A percentile compares a stretch with the other conserved stretches of the same genome.
Evolutionary conservation across 2,113 vertebrate species (phyloP).

Genomic region (Pseudopipra pipra): DNA sequence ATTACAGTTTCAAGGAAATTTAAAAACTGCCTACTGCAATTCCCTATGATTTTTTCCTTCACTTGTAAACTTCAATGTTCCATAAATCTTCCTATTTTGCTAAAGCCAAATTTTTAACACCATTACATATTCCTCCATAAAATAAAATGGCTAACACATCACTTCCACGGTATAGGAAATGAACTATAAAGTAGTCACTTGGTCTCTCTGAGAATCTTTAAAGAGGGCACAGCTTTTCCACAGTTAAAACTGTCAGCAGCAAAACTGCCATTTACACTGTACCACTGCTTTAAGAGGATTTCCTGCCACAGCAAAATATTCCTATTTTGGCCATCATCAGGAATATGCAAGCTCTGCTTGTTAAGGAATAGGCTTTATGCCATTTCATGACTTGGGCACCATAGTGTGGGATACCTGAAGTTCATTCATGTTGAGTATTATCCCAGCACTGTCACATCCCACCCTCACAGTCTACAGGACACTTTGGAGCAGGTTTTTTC

Average conservation of each 20-base stretch:
- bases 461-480: neutral
- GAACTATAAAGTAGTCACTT: neutral
- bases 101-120: neutral
- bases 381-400: neutral
- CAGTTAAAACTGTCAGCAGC: neutral
- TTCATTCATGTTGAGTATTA: neutral
- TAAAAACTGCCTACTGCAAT: neutral
- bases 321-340: neutral
- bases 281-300: neutral
- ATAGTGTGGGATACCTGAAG: neutral
- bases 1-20: neutral
- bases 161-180: neutral
- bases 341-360: neutral
- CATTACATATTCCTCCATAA: neutral
- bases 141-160: neutral
- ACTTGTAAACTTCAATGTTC: neutral
- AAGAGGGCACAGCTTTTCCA: neutral
- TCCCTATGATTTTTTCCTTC: neutral
- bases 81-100: neutral
- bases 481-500: neutral
- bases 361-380: neutral
- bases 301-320: neutral
- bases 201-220: neutral
- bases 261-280: neutral
- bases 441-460: neutral